Evolutionary conservation across 2,113 vertebrate genomes (phyloP).

Genomic region (Halcyon malimbica): DNA sequence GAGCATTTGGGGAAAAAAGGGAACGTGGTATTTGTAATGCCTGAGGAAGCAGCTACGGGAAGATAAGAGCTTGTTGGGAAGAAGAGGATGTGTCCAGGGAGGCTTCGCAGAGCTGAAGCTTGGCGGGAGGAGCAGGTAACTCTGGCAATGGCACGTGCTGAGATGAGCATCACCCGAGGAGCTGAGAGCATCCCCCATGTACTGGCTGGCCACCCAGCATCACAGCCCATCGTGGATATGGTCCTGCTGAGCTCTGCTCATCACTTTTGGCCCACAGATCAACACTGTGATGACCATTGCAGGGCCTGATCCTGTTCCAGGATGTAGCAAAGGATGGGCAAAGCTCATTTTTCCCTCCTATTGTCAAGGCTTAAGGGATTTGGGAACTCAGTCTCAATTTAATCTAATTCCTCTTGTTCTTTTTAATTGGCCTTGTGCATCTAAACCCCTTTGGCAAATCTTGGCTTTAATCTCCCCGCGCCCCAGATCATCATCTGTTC

Average conservation of each 20-base stretch:
- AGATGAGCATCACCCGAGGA: accelerated
- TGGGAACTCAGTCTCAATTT: background rate
- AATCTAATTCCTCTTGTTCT: background rate
- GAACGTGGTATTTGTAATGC: background rate
- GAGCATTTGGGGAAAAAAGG: background rate
- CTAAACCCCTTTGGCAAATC: conserved; percentile 20
- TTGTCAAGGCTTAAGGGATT: background rate
- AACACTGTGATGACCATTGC: accelerated
- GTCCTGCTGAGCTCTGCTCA: accelerated
- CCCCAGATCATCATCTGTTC: background rate
- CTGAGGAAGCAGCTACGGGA: background rate
- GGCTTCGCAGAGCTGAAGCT: background rate
- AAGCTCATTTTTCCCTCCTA: background rate
- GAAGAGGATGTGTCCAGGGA: background rate
- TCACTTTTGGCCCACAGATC: accelerated
- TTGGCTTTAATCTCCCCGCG: background rate
- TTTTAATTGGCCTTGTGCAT: background rate
- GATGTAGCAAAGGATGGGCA: accelerated
- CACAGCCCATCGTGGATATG: accelerated
- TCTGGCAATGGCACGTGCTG: accelerated
- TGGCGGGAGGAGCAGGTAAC: background rate
- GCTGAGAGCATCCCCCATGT: background rate
- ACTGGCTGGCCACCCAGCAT: accelerated
- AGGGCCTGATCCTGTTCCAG: accelerated
- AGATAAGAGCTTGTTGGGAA: conserved; percentile 5